phyloP scores from a whole-genome alignment of 2,797 vertebrate species.

The Anniella stebbinsi region DNA sequence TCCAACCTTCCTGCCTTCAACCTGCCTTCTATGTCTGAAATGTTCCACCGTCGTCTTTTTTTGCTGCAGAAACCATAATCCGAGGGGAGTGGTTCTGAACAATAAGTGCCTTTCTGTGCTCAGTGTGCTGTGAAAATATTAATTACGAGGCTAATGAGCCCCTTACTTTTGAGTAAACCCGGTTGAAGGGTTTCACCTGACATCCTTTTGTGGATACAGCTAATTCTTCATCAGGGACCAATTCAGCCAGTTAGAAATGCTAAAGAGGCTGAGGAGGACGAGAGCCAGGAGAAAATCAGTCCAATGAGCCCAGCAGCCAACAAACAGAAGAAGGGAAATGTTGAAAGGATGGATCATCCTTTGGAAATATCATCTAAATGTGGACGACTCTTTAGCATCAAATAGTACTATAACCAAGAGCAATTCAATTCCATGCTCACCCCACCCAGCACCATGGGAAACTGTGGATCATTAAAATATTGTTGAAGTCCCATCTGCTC shows the following conservation, averaged over 20 bases:
- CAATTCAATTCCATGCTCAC: not conserved
- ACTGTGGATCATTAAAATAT: too few relatives aligned
- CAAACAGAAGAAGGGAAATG: not conserved
- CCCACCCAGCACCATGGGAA: not conserved
- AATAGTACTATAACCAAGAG: not conserved
- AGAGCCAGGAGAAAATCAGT: not conserved
- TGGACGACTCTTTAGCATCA: not conserved
- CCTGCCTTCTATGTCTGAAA: not conserved
- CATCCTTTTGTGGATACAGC: not conserved
- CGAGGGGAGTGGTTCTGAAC: not conserved
- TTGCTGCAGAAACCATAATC: not conserved
- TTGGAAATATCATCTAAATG: not conserved
- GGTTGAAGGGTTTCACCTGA: slow-evolving; percentile 14
- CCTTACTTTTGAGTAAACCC: slow-evolving; percentile 29
- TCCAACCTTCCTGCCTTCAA: not conserved
- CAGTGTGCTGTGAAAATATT: slow-evolving; percentile 20
- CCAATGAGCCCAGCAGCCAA: slow-evolving; percentile 21
- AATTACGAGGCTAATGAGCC: slow-evolving; percentile 25
- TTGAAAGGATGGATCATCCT: not conserved
- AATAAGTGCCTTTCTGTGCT: not conserved
- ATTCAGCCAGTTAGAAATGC: slow-evolving; percentile 23
- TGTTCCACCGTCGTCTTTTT: not conserved
- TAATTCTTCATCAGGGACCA: not conserved
- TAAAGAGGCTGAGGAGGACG: slow-evolving; percentile 8
- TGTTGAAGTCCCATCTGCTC: not conserved